Evolutionary conservation across 2,113 vertebrate species (phyloP), one percentile per base, ranked within the genome.

Genomic region (Pseudonaja textilis): DNA sequence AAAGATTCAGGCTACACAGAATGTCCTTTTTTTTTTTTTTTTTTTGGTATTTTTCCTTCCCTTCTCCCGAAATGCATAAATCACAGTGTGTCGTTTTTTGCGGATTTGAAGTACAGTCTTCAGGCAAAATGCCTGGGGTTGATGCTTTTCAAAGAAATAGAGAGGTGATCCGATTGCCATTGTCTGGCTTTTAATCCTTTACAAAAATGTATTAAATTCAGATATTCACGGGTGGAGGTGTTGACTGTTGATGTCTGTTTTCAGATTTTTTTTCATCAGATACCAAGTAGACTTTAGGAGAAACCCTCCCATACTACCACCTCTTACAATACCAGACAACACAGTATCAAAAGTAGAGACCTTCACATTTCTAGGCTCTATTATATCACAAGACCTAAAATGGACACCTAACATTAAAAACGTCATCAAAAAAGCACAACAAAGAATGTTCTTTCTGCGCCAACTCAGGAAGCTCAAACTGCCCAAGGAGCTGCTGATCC

Each of bases 11-110:
- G 81, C 89, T 95, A 97, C 97, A 97, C 96, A 98, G 94, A 97
- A 96, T 59, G 93, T 97, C 97, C 97, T 97, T 95, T 97, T 97
- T 96, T 50, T 50, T 47, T 47, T 47, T 47, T 50, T 50, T 50
- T 50, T 50, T 50, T 50, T 47, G 1, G 69, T 52, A 34, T 92
- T 90, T 95, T 94, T 93, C 91, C 92, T 86, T 92, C 93, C 94
- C 92, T 96, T 96, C 61, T 64, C 97, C 96, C 47, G 95, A 97
- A 93, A 97, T 91, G 95, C 97, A 97, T 97, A 97, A 98, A 97
- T 98, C 97, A 97, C 95, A 96, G 93, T 92, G 94, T 97, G 97
- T 96, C 96, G 90, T 95, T 96, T 64, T 97, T 97, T 96, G 87
- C 93, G 95, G 96, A 97, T 96, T 96, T 50, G 91, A 96, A 97